phyloP scores from a whole-genome alignment of 2,888 invertebrate species.

The Sarcophaga rosellei region DNA sequence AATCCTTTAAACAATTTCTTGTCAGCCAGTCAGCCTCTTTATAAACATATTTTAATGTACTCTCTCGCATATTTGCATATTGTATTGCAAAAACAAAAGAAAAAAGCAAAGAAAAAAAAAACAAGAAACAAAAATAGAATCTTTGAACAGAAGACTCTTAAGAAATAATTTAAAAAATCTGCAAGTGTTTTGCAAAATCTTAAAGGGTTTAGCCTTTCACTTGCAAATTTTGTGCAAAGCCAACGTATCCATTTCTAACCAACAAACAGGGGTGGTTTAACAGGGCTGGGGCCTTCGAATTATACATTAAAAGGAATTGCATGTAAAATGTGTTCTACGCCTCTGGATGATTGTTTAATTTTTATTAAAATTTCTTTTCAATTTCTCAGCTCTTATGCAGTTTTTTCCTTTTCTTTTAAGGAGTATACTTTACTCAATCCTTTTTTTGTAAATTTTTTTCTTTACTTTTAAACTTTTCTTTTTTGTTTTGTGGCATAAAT shows the following conservation, averaged over 20 bases:
- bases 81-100: conserved; percentile 36
- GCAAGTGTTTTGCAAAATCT: conserved; percentile 65
- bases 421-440: conserved; percentile 16
- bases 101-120: not conserved
- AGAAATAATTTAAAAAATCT: conserved; percentile 64
- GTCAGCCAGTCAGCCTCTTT: too few species aligned
- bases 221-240: conserved; percentile 73
- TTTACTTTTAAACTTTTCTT: conserved; percentile 40
- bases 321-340: not conserved
- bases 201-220: conserved; percentile 62
- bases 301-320: not conserved
- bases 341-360: conserved; percentile 67
- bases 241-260: conserved; percentile 29
- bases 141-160: conserved; percentile 55
- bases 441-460: conserved; percentile 32
- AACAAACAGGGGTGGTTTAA: conserved; percentile 68
- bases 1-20: conserved; percentile 30
- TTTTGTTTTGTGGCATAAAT: conserved; percentile 59
- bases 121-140: conserved; percentile 3
- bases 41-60: too few species aligned
- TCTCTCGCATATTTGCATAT: conserved; percentile 54
- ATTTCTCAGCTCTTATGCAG: conserved; percentile 46
- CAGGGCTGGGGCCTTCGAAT: conserved; percentile 18
- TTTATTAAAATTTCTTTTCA: conserved; percentile 40
- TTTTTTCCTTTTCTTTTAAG: conserved; percentile 10